phyloP scores from a whole-genome alignment of 2,797 vertebrate genomes.

The Gymnopithys bicolor region DNA sequence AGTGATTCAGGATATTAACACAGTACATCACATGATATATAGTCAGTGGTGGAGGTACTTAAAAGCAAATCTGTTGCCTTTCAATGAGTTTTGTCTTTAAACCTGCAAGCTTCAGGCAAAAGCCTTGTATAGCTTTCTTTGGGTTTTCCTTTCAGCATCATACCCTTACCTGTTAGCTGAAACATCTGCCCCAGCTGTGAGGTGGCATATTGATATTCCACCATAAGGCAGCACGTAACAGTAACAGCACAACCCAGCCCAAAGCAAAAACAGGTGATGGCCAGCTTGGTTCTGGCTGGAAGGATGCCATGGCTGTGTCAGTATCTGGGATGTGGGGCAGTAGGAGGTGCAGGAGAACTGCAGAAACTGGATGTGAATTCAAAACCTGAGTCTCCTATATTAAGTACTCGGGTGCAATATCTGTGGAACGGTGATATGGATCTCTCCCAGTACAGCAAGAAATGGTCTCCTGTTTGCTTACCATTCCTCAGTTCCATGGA shows the following conservation, averaged over 20 bases:
- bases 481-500: not conserved
- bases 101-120: not conserved
- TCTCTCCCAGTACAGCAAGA: not conserved
- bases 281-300: not conserved
- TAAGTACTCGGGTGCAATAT: not conserved
- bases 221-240: not conserved
- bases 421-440: not conserved
- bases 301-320: not conserved
- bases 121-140: not conserved
- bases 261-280: not conserved
- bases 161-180: not conserved
- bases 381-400: not conserved
- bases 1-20: not conserved
- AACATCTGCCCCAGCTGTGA: not conserved
- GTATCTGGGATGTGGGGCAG: not conserved
- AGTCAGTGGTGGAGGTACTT: not conserved
- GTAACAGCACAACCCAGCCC: not conserved
- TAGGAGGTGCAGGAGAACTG: not conserved
- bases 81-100: not conserved
- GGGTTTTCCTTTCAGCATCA: not conserved
- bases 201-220: not conserved
- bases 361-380: not conserved
- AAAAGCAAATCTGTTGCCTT: not conserved
- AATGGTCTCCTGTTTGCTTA: not conserved
- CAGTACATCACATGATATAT: not conserved